These are phyloP conservation scores for Struthidea cinerea DNA, from an alignment of 2,113 vertebrate species.

Conservation along the genomic window DNA sequence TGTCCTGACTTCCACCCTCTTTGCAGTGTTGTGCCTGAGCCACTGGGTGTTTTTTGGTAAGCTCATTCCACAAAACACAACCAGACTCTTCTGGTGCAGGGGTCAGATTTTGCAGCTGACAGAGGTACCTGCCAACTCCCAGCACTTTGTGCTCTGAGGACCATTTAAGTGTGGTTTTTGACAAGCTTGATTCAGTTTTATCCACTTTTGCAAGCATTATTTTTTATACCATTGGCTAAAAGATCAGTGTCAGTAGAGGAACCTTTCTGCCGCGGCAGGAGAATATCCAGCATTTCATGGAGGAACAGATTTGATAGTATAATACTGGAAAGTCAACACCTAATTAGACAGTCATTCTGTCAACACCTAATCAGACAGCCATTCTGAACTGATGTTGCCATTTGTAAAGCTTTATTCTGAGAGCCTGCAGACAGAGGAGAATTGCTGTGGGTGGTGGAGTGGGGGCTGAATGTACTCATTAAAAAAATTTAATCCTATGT, in stretches of 20 bases:
- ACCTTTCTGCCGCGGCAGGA: neutral
- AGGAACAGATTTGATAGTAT: neutral
- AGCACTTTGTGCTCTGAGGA: neutral
- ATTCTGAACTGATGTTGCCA: neutral
- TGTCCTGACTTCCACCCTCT: neutral
- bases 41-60: rapidly evolving
- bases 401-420: neutral
- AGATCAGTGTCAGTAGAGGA: neutral
- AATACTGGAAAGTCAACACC: neutral
- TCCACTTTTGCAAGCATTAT: neutral
- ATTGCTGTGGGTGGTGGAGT: neutral
- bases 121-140: neutral
- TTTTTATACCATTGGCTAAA: neutral
- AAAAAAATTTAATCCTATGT: neutral
- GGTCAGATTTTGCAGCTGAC: neutral
- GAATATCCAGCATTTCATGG: neutral
- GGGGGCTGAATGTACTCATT: neutral
- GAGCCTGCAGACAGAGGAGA: neutral
- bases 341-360: neutral
- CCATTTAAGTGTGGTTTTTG: neutral
- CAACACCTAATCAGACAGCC: neutral
- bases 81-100: neutral
- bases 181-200: neutral
- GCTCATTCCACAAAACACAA: neutral
- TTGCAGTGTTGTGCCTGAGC: neutral